These are phyloP conservation scores for Stercorarius parasiticus DNA, from an alignment of 2,113 vertebrate genomes.

Conservation along the genomic window DNA sequence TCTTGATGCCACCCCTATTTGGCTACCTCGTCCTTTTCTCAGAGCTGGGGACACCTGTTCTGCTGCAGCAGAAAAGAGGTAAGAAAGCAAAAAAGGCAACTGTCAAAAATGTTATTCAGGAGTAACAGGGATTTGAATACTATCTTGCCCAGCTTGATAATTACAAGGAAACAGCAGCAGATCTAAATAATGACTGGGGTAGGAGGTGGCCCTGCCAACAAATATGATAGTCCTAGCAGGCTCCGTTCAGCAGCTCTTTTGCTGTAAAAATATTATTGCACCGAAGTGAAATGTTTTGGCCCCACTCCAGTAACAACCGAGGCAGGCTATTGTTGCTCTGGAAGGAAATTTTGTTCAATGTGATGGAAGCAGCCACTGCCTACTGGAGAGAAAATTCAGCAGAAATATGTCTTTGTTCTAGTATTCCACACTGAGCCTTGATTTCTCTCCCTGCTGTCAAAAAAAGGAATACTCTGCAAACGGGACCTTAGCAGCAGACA, in stretches of 20 bases:
- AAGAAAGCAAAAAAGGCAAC: background rate
- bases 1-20: background rate
- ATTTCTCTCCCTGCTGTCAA: background rate
- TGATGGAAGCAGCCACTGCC: background rate
- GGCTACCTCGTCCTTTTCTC: background rate
- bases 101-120: background rate
- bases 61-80: background rate
- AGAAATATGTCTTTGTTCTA: background rate
- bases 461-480: background rate
- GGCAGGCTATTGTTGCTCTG: background rate
- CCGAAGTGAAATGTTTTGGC: constrained; percentile 16
- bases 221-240: background rate
- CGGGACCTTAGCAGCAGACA: background rate
- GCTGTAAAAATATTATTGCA: constrained; percentile 19
- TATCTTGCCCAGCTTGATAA: background rate
- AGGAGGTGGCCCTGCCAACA: background rate
- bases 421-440: background rate
- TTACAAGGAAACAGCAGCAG: background rate
- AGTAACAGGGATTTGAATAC: background rate
- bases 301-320: background rate
- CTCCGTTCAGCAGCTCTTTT: background rate
- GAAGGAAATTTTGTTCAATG: background rate
- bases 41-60: background rate
- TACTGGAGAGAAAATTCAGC: background rate
- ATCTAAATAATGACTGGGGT: background rate